Evolutionary conservation across 2,888 invertebrate species (phyloP).

Genomic region (Exocentrus adspersus): DNA sequence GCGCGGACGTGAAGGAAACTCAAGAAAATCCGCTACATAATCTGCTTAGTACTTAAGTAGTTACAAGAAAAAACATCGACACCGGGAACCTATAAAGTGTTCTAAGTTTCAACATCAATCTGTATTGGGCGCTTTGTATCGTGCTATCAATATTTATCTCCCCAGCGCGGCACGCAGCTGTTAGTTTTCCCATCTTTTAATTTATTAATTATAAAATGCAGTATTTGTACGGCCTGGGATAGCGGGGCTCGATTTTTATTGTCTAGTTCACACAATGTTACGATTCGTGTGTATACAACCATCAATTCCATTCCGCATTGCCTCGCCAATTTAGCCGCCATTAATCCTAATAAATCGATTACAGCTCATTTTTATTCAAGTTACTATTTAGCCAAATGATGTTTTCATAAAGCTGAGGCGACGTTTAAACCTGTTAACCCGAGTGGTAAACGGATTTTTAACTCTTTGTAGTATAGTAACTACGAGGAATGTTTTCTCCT

Average conservation of each 20-base stretch:
- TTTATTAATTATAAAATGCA: constrained; percentile 54
- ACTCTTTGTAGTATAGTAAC: too few relatives aligned
- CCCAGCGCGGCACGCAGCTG: constrained; percentile 46
- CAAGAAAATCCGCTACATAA: constrained; percentile 36
- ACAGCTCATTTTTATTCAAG: neutral
- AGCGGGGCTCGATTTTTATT: constrained; percentile 35
- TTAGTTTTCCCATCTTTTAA: constrained; percentile 54
- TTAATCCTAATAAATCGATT: constrained; percentile 7
- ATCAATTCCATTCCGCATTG: constrained; percentile 4
- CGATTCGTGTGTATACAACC: neutral
- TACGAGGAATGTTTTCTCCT: too few relatives aligned
- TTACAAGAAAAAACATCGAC: constrained; percentile 48
- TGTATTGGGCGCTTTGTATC: constrained; percentile 44
- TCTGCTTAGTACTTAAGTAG: constrained; percentile 49
- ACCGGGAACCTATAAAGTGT: constrained; percentile 46
- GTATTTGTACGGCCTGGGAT: constrained; percentile 41
- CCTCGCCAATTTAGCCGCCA: neutral
- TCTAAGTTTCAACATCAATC: constrained; percentile 40
- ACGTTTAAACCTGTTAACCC: too few relatives aligned
- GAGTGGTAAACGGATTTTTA: too few relatives aligned
- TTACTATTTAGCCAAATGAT: neutral
- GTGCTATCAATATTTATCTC: constrained; percentile 54
- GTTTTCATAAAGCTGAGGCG: neutral
- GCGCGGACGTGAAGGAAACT: constrained; percentile 29
- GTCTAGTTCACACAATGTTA: constrained; percentile 26